Evolutionary conservation across 1,140 invertebrate genomes (phyloP).

Genomic region (Drosophila sechellia): DNA sequence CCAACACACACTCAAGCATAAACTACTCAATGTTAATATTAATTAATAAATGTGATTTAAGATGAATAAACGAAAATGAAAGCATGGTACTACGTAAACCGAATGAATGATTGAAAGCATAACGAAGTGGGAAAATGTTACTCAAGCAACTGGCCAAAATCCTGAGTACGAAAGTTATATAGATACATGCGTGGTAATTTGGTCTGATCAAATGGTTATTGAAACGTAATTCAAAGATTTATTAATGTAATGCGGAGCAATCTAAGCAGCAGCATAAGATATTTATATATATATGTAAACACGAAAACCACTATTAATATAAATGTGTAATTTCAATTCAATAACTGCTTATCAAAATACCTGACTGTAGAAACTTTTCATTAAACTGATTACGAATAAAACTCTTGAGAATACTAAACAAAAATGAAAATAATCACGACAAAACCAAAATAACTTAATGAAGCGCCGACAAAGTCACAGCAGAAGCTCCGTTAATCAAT

Average conservation of each 20-base stretch:
- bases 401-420: constrained; percentile 42
- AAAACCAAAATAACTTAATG: constrained; percentile 51
- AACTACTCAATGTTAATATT: constrained; percentile 82
- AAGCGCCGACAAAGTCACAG: constrained; percentile 62
- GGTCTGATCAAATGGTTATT: constrained; percentile 62
- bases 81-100: constrained; percentile 63
- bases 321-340: constrained; percentile 74
- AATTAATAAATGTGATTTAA: constrained; percentile 82
- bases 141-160: constrained; percentile 43
- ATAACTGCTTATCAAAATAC: constrained; percentile 82
- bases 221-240: constrained; percentile 58
- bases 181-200: constrained; percentile 40
- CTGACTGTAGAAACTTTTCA: constrained; percentile 80
- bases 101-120: constrained; percentile 31
- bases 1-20: constrained; percentile 69
- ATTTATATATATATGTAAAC: constrained; percentile 62
- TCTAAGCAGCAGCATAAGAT: constrained; percentile 66
- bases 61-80: constrained; percentile 57
- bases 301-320: constrained; percentile 54
- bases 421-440: constrained; percentile 46
- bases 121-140: constrained; percentile 20
- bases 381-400: constrained; percentile 46
- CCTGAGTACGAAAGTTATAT: constrained; percentile 41
- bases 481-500: constrained; percentile 62
- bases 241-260: constrained; percentile 68